Evolutionary conservation across 2,113 vertebrate genomes (phyloP), one percentile per base, ranked within the genome.

Genomic region (Oplegnathus fasciatus): DNA sequence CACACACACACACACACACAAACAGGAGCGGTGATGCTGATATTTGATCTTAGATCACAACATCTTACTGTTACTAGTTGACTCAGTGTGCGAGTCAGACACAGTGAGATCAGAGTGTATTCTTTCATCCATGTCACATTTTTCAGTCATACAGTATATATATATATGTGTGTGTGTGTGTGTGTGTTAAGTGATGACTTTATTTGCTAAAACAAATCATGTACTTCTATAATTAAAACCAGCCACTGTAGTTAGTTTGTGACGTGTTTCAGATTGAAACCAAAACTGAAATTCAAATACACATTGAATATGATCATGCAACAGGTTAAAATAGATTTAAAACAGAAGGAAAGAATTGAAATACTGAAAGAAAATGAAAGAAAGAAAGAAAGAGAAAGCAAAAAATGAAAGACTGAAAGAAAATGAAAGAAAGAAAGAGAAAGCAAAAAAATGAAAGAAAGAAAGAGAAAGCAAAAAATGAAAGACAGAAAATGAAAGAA

Each of bases 91-190:
- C 10, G 6, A 85, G 82, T 80, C 78, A 80, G 28, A 75, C 50
- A 55, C 64, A 44, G 37, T 86, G 88, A 88, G 78, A 89, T 93
- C 84, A 93, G 50, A 62, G 26, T 44, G 57, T 73, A 32, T 68
- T 87, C 58, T 78, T 34, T 67, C 61, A 81, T 74, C 18, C 48
- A 13, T 52, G 50, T 75, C 28, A 58, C 28, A 18, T 58, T 67
- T 61, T 64, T 57, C 54, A 75, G 54, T 76, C 50, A 71, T 42
- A 60, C n/a, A n/a, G n/a, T n/a, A n/a, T n/a, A n/a, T n/a, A n/a
- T n/a, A n/a, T n/a, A n/a, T n/a, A n/a, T n/a, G n/a, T n/a, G n/a
- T n/a, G n/a, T n/a, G n/a, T n/a, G n/a, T n/a, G n/a, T n/a, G n/a
- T n/a, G n/a, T n/a, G n/a, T n/a, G n/a, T n/a, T n/a, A n/a, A 73